Evolutionary conservation across 2,888 invertebrate genomes (phyloP).

Genomic region (Oscheius sp.): DNA sequence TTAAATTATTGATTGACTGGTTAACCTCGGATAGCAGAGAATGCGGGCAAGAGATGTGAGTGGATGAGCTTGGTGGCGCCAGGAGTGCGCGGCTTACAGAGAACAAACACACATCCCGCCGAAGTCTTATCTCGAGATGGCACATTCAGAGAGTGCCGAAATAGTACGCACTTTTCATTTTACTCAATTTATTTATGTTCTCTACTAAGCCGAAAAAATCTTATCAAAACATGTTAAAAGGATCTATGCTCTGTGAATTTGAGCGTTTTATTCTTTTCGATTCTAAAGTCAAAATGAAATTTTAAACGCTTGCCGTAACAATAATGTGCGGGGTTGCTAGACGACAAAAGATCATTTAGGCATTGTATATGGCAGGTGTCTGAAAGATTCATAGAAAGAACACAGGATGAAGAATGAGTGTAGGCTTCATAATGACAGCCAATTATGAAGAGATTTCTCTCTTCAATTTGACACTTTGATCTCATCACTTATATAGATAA

Average conservation of each 20-base stretch:
- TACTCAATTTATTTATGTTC: neutral
- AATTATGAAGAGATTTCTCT: too few species aligned
- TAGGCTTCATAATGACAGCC: too few species aligned
- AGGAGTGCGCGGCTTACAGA: slow-evolving; percentile 29
- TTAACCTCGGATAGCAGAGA: slow-evolving; percentile 6
- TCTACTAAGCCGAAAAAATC: neutral
- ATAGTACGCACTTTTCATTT: neutral
- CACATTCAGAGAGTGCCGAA: slow-evolving; percentile 21
- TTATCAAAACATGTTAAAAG: neutral
- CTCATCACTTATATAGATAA: too few species aligned
- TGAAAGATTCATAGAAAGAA: slow-evolving; percentile 9
- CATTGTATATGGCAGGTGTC: slow-evolving; percentile 4
- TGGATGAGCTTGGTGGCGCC: slow-evolving; percentile 29
- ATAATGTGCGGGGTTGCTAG: neutral
- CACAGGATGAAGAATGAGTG: neutral
- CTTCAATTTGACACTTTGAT: too few species aligned
- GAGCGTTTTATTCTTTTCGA: too few species aligned
- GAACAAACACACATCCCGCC: slow-evolving; percentile 31
- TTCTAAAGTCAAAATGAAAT: too few species aligned
- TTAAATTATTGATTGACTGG: neutral
- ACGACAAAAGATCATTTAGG: slow-evolving; percentile 12
- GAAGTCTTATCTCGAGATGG: slow-evolving; percentile 23
- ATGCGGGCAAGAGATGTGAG: slow-evolving; percentile 26
- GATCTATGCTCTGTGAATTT: neutral
- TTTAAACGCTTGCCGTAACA: too few species aligned